Conservation (phyloP, 2,113 vertebrate species). For the Xiphorhynchus elegans region DNA sequence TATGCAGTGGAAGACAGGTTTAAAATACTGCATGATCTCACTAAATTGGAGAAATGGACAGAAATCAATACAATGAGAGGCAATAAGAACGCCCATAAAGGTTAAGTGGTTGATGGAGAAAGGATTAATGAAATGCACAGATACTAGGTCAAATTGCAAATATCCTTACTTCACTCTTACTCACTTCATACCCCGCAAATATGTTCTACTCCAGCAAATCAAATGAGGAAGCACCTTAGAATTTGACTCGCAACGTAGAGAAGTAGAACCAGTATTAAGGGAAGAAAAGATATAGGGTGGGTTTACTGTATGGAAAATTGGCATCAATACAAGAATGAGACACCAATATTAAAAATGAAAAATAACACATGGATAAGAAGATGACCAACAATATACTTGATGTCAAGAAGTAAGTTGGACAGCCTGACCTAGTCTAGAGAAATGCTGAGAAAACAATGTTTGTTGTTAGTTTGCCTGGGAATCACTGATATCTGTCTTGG, state of each 20-base stretch:
- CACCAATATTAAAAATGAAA: background rate
- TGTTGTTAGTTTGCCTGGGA: background rate
- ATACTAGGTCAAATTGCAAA: slow-evolving; percentile 43
- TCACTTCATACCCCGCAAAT: background rate
- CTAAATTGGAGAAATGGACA: slow-evolving; percentile 65
- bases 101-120: slow-evolving; percentile 59
- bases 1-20: slow-evolving; percentile 46
- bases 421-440: background rate
- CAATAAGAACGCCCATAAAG: slow-evolving; percentile 37
- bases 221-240: background rate
- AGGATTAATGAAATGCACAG: slow-evolving; percentile 64
- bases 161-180: slow-evolving; percentile 14
- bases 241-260: background rate
- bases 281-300: background rate
- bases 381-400: background rate
- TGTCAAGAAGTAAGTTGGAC: background rate
- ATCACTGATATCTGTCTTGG: background rate
- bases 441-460: background rate
- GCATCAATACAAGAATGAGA: background rate
- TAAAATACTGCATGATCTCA: slow-evolving; percentile 69
- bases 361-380: background rate
- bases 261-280: background rate
- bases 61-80: slow-evolving; percentile 59
- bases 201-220: background rate
- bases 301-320: background rate